phyloP scores from a whole-genome alignment of 2,113 vertebrate genomes.

The Oncorhynchus mykiss region DNA sequence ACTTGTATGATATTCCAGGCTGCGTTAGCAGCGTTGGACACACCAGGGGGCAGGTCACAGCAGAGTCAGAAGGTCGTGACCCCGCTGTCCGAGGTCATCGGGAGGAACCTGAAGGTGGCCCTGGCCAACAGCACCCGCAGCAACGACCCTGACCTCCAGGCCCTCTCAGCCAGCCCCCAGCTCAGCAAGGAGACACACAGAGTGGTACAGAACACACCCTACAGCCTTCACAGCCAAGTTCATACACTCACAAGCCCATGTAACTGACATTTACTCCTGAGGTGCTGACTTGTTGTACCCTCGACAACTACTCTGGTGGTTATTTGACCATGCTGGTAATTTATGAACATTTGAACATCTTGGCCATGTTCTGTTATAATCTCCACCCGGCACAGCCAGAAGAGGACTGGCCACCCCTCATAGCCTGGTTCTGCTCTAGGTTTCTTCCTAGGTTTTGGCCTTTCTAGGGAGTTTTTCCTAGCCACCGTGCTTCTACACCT shows the following conservation, averaged over 20 bases:
- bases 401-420: too few relatives aligned
- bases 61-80: constrained; percentile 74
- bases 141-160: constrained; percentile 56
- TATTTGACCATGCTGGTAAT: too few relatives aligned
- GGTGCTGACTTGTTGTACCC: too few relatives aligned
- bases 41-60: constrained; percentile 75
- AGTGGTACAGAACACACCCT: constrained; percentile 47
- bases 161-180: constrained; percentile 82
- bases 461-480: too few relatives aligned
- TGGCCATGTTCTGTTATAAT: too few relatives aligned
- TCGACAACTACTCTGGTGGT: too few relatives aligned
- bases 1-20: constrained; percentile 71
- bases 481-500: too few relatives aligned
- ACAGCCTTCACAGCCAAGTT: constrained; percentile 51
- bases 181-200: constrained; percentile 59
- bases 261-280: too few relatives aligned
- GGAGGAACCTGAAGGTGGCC: constrained; percentile 86
- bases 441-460: too few relatives aligned
- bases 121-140: constrained; percentile 83
- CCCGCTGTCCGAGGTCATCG: constrained; percentile 88
- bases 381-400: too few relatives aligned
- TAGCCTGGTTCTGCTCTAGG: too few relatives aligned
- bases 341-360: too few relatives aligned
- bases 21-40: constrained; percentile 84
- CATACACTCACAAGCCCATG: neutral